Evolutionary conservation across 1,140 invertebrate genomes (phyloP), one percentile per base, ranked within the genome.

Genomic region (Gryon sp.): DNA sequence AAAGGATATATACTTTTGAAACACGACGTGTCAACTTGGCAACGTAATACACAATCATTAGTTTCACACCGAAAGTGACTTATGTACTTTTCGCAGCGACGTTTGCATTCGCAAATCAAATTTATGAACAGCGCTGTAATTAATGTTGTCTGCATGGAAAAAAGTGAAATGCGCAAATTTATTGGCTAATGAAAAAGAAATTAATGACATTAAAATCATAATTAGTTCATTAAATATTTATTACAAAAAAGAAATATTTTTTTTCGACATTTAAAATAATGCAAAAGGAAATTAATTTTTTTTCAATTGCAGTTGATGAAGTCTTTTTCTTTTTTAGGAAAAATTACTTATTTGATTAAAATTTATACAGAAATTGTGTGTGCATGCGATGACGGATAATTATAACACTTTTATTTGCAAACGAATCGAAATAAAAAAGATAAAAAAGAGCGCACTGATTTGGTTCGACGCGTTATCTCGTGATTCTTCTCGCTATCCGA

Each of bases 401-500:
- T 38, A 46, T 26, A 55, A 22, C 38, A 20, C 41, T 55, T 68
- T 68, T 43, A 59, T 60, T 66, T 45, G 11, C 12, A 11, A 34
- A 2, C 12, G 24, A 55, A 63, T 52, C 30, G 24, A 19, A 48
- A 57, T 30, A 43, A 41, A 55, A 65, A 32, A 7, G 14, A 43
- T 3, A 55, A 66, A 76, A 69, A 59, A 28, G n/a, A 38, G 26
- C 12, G 8, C 18, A 20, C 40, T 62, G 74, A 77, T 77, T 70
- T 60, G 46, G 46, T 77, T 59, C 66, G 66, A 20, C 59, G 48
- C 32, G 74, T 76, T 77, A 77, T 77, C 66, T 72, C 62, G 66
- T 66, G 74, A 72, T 77, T 72, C 74, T 77, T 70, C 48, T 74
- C 53, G 76, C 80, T 79, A 83, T 79, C 60, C 70, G 79, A 83